A percentile compares a stretch with the other conserved stretches of the same genome.
Conservation (phyloP, 2,113 vertebrate genomes). For the Rhea americana region DNA sequence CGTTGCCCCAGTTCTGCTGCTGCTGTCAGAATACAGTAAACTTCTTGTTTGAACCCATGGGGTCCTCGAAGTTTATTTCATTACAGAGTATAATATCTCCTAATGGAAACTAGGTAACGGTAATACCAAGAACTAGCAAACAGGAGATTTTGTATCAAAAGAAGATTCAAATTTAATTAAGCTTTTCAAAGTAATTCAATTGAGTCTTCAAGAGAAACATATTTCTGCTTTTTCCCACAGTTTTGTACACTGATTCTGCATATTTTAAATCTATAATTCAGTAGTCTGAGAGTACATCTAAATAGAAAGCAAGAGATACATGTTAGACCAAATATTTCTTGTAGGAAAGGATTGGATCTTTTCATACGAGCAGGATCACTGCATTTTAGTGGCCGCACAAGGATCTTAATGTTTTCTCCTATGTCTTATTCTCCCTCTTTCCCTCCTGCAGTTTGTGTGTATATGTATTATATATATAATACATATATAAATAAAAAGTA, state of each 20-base stretch:
- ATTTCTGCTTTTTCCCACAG: not conserved
- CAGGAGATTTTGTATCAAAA: conserved; percentile 71
- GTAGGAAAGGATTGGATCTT: not conserved
- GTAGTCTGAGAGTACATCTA: not conserved
- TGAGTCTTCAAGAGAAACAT: conserved; percentile 58
- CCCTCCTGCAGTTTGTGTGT: not conserved
- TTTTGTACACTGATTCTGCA: not conserved
- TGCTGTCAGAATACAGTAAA: conserved; percentile 38
- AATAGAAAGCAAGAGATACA: conserved; percentile 12
- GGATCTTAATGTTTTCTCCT: not conserved
- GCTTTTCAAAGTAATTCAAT: conserved; percentile 68
- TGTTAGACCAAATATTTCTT: not conserved
- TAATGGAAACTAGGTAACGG: conserved; percentile 66
- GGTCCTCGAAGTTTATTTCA: conserved; percentile 60
- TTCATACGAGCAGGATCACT: not conserved
- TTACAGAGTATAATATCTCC: conserved; percentile 51
- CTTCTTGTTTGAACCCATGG: conserved; percentile 37
- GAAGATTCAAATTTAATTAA: conserved; percentile 76
- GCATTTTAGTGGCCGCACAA: not conserved
- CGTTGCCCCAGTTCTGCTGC: not conserved
- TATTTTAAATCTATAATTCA: not conserved
- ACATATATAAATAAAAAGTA: not conserved
- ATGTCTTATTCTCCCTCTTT: not conserved
- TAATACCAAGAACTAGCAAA: conserved; percentile 56
- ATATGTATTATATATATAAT: not conserved